Evolutionary conservation across 2,113 vertebrate genomes (phyloP), one percentile per base, ranked within the genome.

Genomic region (Callocephalon fimbriatum): DNA sequence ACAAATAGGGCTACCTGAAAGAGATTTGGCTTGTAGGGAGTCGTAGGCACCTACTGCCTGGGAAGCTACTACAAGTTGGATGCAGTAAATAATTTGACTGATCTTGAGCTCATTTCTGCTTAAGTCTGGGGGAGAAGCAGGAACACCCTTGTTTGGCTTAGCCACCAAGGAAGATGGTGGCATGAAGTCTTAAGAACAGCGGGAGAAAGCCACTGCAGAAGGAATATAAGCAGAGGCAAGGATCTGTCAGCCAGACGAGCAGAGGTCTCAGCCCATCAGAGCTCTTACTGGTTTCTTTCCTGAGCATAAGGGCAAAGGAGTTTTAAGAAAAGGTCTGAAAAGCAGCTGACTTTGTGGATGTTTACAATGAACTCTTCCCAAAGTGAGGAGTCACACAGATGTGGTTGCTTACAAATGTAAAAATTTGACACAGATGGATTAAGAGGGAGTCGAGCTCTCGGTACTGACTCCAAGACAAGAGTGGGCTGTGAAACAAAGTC

Each of bases 21-120:
- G 67, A 72, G 37, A 50, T 47, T 12, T 54, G 50, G 2, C 35
- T 74, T 67, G 29, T 8, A 59, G 38, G 50, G 23, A 62, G 29
- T 37, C 0, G 0, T 25, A 63, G 51, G 13, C 25, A 70, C 44
- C 21, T 62, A 12, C n/a, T 0, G 0, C 12, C 40, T 54, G 35
- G 50, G 45, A 79, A 79, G 45, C 3, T 58, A 7, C 58, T 73
- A 6, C 22, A 51, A 13, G 2, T 32, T 56, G 31, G 25, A 58
- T 50, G 37, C 2, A 12, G 7, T 38, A 58, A 45, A 45, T 42
- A 21, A 51, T 66, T 63, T 79, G 21, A 20, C 44, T 51, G 7
- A 65, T n/a, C 25, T 86, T 90, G 37, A 90, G 26, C 26, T 68
- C 21, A 6, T 31, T 86, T 44, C 37, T 87, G 19, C 26, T 58